A percentile compares a stretch with the other conserved stretches of the same genome.
Conservation (phyloP, 2,113 vertebrate genomes). For the Sinocyclocheilus rhinocerous region DNA sequence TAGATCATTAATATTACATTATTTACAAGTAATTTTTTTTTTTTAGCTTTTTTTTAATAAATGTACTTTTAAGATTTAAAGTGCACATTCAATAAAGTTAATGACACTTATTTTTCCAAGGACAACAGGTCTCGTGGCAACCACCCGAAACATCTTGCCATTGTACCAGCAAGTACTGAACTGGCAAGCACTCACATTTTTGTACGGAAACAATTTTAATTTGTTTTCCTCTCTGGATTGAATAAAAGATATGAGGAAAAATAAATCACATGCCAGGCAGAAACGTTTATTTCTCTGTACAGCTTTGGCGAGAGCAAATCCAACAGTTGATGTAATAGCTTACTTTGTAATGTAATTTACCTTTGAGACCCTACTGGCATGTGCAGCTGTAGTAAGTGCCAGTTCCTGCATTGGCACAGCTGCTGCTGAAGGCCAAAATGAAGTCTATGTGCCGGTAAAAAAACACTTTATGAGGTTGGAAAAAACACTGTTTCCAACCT, state of each 20-base stretch:
- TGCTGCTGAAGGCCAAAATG: slow-evolving; percentile 40
- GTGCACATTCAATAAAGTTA: not conserved
- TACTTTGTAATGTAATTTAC: slow-evolving; percentile 51
- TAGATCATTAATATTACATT: too few species aligned
- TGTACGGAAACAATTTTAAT: not conserved
- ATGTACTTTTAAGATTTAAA: too few species aligned
- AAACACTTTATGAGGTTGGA: too few species aligned
- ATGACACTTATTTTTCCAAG: not conserved
- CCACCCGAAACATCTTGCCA: not conserved
- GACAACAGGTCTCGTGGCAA: not conserved
- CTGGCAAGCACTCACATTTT: not conserved
- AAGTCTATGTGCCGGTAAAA: slow-evolving; percentile 15
- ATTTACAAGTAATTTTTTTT: too few species aligned
- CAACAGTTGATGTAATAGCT: slow-evolving; percentile 43
- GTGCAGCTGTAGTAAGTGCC: not conserved
- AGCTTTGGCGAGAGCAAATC: not conserved
- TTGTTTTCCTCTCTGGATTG: not conserved
- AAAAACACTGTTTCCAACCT: not conserved
- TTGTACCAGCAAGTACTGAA: not conserved
- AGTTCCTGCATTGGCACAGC: slow-evolving; percentile 27
- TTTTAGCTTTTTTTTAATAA: too few species aligned
- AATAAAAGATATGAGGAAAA: not conserved
- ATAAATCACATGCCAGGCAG: not conserved
- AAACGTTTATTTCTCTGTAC: slow-evolving; percentile 24
- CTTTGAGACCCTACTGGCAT: slow-evolving; percentile 39